Base-by-base conservation (phyloP, 2,797 vertebrate genomes). In the Coranthus polyacanthus region DNA sequence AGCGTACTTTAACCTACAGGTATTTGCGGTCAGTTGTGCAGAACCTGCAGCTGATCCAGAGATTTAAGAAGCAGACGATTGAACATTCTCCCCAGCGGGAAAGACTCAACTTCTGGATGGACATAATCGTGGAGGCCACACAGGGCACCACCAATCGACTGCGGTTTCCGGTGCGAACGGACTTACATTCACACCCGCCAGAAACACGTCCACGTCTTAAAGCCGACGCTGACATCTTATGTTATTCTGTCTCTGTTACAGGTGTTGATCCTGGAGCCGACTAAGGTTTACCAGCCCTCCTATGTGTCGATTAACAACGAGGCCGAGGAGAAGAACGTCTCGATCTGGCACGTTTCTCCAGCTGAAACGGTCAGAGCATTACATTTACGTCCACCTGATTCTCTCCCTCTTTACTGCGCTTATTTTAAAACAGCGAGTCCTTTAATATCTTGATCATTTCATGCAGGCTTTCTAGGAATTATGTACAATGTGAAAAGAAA, bases 61-160 rank as follows among this genome's bases (percentile, higher is more conserved):
- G 93, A 83, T 98, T 97, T 88, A 98, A 96, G 93, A 98, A 97
- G 85, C 88, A 94, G 81, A 87, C 85, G 62, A 86, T 81, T 42
- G 96, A 98, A 41, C 93, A 95, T 68, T 97, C 96, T 17, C 93
- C 96, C 37, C 95, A 92, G 78, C 89, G 95, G 85, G 95, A 98
- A 78, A 94, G 88, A 66, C 92, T 99, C 72, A 95, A 95, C 90
- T 99, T 99, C 93, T 99, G 98, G 98, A 94, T 99, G 94, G 97
- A 99, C 89, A 96, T 98, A 78, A 96, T 99, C 42, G 97, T 97
- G n/a, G 96, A 98, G 84, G 95, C 97, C 77, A 96, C 96, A 5
- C 95, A 95, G 66, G 86, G 94, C 72, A 95, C 93, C 80, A 95
- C 94, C 60, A 94, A 95, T 47, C 94, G 96, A 58, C 93, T 97